Evolutionary conservation across 2,888 invertebrate genomes (phyloP).

Genomic region (Axea sp.): DNA sequence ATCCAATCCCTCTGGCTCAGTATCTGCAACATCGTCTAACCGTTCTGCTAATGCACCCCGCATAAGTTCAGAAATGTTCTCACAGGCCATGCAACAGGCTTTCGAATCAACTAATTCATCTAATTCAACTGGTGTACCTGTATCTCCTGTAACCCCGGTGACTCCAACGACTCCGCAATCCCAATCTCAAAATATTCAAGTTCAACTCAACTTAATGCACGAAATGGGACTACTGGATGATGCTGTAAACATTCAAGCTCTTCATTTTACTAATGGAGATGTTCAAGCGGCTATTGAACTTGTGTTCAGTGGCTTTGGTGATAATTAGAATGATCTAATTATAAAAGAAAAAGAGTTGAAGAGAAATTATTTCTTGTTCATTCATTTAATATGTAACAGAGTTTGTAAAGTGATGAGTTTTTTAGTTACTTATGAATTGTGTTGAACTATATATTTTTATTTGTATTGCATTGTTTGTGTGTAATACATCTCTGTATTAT

Average conservation of each 20-base stretch:
- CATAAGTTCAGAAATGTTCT: constrained; percentile 88
- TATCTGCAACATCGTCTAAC: constrained; percentile 67
- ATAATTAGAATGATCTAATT: no score
- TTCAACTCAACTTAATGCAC: constrained; percentile 89
- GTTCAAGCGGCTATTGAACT: constrained; percentile 95
- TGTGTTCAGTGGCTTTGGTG: constrained; percentile 85
- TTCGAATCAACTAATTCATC: constrained; percentile 76
- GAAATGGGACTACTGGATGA: constrained; percentile 95
- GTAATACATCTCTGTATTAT: no score
- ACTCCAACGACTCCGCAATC: constrained; percentile 65
- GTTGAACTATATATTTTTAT: no score
- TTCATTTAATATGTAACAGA: no score
- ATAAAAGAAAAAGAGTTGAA: no score
- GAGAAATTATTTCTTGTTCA: no score
- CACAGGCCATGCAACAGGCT: constrained; percentile 88
- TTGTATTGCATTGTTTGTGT: no score
- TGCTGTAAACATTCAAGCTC: constrained; percentile 84
- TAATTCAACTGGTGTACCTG: constrained; percentile 60
- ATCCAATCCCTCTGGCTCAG: constrained; percentile 60
- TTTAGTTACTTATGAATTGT: no score
- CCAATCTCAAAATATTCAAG: constrained; percentile 68
- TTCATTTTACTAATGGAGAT: constrained; percentile 90
- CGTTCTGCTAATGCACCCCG: constrained; percentile 63
- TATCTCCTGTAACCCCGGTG: constrained; percentile 69
- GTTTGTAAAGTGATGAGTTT: no score